Base-by-base conservation (phyloP, 2,888 invertebrate genomes). In the Polylopha cassiicola region DNA sequence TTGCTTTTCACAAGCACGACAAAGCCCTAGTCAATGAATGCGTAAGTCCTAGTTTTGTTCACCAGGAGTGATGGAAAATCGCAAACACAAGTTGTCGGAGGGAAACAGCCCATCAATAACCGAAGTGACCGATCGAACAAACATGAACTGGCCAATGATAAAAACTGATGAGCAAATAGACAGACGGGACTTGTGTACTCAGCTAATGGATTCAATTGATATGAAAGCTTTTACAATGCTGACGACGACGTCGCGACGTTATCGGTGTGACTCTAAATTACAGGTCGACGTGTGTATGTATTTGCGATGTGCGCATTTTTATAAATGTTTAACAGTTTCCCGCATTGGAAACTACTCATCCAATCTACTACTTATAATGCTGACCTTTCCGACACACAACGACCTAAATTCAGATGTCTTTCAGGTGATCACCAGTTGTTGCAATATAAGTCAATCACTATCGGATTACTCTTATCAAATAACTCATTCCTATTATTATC, bases 181-280 rank as follows among this genome's bases (percentile, higher is more conserved):
- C 72, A 73, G 73, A 73, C 78, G 67, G 68, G 72, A 71, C 72
- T 67, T 85, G 85, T 85, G 81, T 84, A 77, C 82, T 74, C 77
- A 73, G 74, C 80, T 85, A 85, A 85, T 85, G 85, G 85, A 85
- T 84, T 85, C 82, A 84, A 84, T 84, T 82, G 85, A 85, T 85
- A 85, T 77, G 73, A 84, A 85, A 84, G 85, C 85, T 85, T 85
- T 85, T 75, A 82, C 75, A 81, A 73, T 80, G 71, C 76, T 77
- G 73, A 71, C 73, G 67, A 69, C 55, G 50, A 55, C 49, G 51
- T 59, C 55, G 61, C 57, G 66, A 72, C 75, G 73, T 73, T 77
- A 76, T 74, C 73, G 61, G 53, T 50, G 51, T 59, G 55, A 61
- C 64, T 58, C 63, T 63, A 65, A 76, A 76, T 77, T 78, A 74